Evolutionary conservation across 2,797 vertebrate genomes (phyloP), one percentile per base, ranked within the genome.

Genomic region (Emydoidea blandingii): DNA sequence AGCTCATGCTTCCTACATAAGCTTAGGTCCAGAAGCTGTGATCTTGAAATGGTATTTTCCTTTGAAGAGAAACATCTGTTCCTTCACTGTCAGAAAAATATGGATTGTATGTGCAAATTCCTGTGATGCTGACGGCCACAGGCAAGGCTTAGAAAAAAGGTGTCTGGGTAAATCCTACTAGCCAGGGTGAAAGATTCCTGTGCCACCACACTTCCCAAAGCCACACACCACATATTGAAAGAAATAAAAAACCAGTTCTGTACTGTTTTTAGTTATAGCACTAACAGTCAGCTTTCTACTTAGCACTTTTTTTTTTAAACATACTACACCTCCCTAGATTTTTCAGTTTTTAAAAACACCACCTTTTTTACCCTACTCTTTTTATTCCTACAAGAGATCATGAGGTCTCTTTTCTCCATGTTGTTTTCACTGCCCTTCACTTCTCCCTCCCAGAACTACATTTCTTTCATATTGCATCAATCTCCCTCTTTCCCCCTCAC

Each of bases 11-110:
- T 11, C 79, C 88, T 52, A 47, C n/a, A 1, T 49, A 3, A 25
- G 29, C 56, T 34, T 7, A 23, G 57, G 12, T 76, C 2, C 4
- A 57, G 49, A 37, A 65, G 34, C 50, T 16, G 6, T 86, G 84
- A 56, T 72, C 21, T 53, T 0, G 0, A 12, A 76, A 56, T 1
- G 31, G n/a, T 0, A 0, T 31, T 9, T 12, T 3, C 0, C 62
- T 83, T 76, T 41, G 79, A 87, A 82, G n/a, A 84, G 19, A 23
- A 3, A 50, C 1, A 5, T 47, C 65, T 15, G 29, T n/a, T 68
- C n/a, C 44, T 56, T 68, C 41, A 9, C 1, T 6, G 65, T 29
- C 49, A 49, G 50, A 85, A 19, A 3, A 91, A 21, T 4, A 1
- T 54, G 62, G 52, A 41, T 27, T 29, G 68, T 16, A 50, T 53